A percentile compares a stretch with the other conserved stretches of the same genome.
Conservation (phyloP, 2,888 invertebrate genomes). For the Drosophila mulleri region DNA sequence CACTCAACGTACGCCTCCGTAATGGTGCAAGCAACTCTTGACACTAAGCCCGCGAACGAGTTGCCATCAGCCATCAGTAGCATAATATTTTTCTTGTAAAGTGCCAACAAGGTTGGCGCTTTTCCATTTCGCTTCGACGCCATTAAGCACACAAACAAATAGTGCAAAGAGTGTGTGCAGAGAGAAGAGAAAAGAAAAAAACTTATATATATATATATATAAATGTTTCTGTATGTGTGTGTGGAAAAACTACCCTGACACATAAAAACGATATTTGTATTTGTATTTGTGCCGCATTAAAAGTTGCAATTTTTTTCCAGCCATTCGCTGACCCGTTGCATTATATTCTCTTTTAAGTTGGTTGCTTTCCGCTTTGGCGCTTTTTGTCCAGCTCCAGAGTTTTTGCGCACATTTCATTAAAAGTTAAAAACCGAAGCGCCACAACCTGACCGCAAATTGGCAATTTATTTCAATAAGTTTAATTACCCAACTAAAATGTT, state of each 20-base stretch:
- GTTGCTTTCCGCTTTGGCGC: neutral
- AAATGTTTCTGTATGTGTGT: neutral
- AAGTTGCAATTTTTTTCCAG: conserved; percentile 24
- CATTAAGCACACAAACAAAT: conserved; percentile 55
- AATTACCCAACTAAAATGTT: conserved; percentile 60
- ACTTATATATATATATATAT: neutral
- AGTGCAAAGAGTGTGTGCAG: neutral
- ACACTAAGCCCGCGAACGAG: conserved; percentile 33
- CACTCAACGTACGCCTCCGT: neutral
- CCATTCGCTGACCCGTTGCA: conserved; percentile 9
- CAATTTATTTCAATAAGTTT: conserved; percentile 77
- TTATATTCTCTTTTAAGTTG: conserved; percentile 12
- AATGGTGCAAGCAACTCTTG: conserved; percentile 22
- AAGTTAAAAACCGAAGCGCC: conserved; percentile 46
- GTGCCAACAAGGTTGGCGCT: conserved; percentile 64
- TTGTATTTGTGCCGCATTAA: conserved; percentile 42
- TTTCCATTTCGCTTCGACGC: conserved; percentile 51
- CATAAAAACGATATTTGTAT: conserved; percentile 49
- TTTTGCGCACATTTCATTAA: conserved; percentile 55
- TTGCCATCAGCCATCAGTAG: conserved; percentile 43
- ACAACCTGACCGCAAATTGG: conserved; percentile 52
- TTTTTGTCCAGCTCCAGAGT: conserved; percentile 18
- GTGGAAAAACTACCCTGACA: conserved; percentile 9
- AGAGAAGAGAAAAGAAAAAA: conserved; percentile 1
- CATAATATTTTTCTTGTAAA: conserved; percentile 62